Evolutionary conservation across 2,113 vertebrate species (phyloP).

Genomic region (Gallinago jamesoni): DNA sequence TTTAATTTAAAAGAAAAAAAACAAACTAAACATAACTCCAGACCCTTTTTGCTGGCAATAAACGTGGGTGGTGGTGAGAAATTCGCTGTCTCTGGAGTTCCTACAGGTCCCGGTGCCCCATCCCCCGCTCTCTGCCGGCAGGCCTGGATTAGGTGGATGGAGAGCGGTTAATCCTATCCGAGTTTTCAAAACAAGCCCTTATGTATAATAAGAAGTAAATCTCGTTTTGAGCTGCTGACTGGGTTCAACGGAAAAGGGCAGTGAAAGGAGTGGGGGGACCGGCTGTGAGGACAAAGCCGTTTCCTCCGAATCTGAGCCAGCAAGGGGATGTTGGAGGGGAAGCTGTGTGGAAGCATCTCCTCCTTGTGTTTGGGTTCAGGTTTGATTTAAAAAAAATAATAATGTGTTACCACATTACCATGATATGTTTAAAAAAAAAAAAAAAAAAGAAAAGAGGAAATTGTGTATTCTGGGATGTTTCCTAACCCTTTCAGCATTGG

Average conservation of each 20-base stretch:
- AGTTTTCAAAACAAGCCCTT: neutral
- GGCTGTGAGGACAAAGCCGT: neutral
- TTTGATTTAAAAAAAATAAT: neutral
- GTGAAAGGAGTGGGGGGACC: neutral
- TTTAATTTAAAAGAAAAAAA: neutral
- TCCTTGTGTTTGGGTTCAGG: fast-evolving
- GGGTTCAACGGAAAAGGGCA: neutral
- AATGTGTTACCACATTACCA: fast-evolving
- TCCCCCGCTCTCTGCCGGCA: fast-evolving
- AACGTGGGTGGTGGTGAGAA: neutral
- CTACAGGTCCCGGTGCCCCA: fast-evolving
- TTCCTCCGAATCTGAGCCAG: fast-evolving
- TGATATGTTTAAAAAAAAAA: neutral
- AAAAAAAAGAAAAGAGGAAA: neutral
- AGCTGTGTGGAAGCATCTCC: fast-evolving
- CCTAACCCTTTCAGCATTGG: neutral
- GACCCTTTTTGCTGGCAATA: neutral
- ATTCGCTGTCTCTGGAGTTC: neutral
- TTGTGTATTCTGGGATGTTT: neutral
- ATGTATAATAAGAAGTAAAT: neutral
- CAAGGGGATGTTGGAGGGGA: fast-evolving
- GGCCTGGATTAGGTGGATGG: neutral
- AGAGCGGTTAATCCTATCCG: neutral
- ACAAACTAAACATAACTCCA: too few species aligned
- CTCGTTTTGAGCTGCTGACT: neutral